Conservation (phyloP, 2,888 invertebrate genomes). For the Parelbella ahira region DNA sequence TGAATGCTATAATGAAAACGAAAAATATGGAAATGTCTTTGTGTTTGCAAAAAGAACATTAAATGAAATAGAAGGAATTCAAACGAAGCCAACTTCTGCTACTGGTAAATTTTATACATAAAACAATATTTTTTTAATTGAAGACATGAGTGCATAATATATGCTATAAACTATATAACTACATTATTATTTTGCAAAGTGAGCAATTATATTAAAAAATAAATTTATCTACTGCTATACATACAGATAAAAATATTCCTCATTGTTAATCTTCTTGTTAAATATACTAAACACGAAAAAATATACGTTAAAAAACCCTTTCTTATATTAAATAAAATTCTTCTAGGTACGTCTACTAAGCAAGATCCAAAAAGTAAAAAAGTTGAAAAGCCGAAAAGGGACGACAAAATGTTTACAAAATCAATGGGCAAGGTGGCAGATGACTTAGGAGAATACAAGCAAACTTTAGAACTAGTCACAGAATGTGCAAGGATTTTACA, state of each 20-base stretch:
- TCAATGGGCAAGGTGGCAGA: conserved; percentile 37
- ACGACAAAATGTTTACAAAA: conserved; percentile 36
- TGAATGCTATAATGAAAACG: conserved; percentile 46
- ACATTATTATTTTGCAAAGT: too few species aligned
- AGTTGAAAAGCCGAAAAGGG: conserved; percentile 40
- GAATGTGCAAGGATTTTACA: conserved; percentile 56
- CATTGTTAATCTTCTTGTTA: too few species aligned
- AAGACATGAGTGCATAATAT: too few species aligned
- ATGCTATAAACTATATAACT: too few species aligned
- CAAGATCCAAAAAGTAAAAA: conserved; percentile 35
- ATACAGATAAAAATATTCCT: too few species aligned
- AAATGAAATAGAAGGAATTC: conserved; percentile 30
- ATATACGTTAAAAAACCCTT: too few species aligned
- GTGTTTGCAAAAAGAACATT: conserved; percentile 43
- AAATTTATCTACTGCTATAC: too few species aligned
- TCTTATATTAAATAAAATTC: too few species aligned
- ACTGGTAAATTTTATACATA: conserved; percentile 17
- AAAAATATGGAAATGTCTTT: conserved; percentile 52
- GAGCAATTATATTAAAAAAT: too few species aligned
- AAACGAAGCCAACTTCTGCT: conserved; percentile 22
- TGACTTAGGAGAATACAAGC: conserved; percentile 48
- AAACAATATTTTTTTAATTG: too few species aligned
- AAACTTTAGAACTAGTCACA: conserved; percentile 48
- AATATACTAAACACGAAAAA: too few species aligned
- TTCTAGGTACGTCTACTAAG: conserved; percentile 21